phyloP scores from a whole-genome alignment of 2,113 vertebrate species.

The Dissostichus mawsoni region DNA sequence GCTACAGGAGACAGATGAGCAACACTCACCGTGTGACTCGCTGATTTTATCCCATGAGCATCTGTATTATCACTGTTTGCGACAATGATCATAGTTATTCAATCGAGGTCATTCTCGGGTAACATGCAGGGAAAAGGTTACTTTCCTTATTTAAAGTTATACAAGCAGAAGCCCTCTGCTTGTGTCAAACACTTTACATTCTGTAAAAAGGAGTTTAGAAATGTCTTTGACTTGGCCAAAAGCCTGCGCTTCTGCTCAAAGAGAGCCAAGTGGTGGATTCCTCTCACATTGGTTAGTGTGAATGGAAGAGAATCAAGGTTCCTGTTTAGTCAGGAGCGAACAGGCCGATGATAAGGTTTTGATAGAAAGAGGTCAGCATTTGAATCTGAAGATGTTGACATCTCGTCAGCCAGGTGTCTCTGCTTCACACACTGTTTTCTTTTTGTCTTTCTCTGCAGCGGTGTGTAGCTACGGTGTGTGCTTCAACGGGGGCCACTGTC shows the following conservation, averaged over 20 bases:
- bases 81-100: conserved; percentile 30
- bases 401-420: conserved; percentile 58
- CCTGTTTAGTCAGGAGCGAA: conserved; percentile 51
- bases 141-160: conserved; percentile 3
- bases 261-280: conserved; percentile 46
- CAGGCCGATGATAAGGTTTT: conserved; percentile 42
- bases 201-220: conserved; percentile 22
- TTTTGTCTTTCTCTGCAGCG: conserved; percentile 72
- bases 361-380: conserved; percentile 59
- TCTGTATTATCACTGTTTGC: conserved; percentile 21
- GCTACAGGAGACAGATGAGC: conserved; percentile 46
- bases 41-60: conserved; percentile 23
- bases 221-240: conserved; percentile 27
- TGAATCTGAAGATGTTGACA: conserved; percentile 47
- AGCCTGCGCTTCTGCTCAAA: conserved; percentile 29
- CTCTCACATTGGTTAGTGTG: conserved; percentile 58
- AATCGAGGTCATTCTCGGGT: conserved; percentile 15
- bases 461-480: conserved; percentile 81
- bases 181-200: conserved; percentile 7
- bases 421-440: conserved; percentile 48
- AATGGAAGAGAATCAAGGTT: conserved; percentile 41
- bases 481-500: conserved; percentile 86
- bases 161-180: conserved; percentile 35
- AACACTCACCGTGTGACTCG: conserved; percentile 15
- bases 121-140: background rate